Base-by-base conservation (phyloP, 2,113 vertebrate species). In the Zapus hudsonius region DNA sequence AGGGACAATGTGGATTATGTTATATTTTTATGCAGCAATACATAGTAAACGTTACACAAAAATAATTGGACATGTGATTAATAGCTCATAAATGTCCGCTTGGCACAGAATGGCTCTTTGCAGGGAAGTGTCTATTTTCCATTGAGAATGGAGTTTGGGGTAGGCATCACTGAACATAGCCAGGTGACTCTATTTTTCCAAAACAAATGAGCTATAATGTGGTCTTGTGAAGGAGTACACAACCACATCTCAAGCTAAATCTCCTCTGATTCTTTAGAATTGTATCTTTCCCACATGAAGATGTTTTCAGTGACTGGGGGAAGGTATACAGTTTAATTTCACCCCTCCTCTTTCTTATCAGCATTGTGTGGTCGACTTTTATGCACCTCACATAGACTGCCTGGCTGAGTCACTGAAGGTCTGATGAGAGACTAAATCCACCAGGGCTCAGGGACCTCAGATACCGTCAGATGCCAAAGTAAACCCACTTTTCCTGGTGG, bases 21-120 rank as follows among this genome's bases (percentile, higher is more conserved):
- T 86, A 73, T 74, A 57, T 33, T 91, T 89, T 75, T 87, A 73
- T 89, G 67, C 40, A 89, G 80, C 52, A 76, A 72, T 72, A 38
- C 67, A 25, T 81, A 84, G 42, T 84, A 87, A 96, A 84, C 61
- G 19, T 85, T 95, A 94, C 15, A 69, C 11, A 69, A 59, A 95
- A 96, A 83, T 94, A 94, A 92, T 76, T 70, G 73, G 75, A 92
- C 31, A n/a, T 38, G 52, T 94, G 59, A 95, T 92, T 84, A 94
- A 92, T 89, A 93, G 81, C 69, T 92, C 73, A 40, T 91, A 87
- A 75, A 81, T 87, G 36, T n/a, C 57, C 80, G 91, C 55, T 66
- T 83, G 85, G 44, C 52, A 83, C 29, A 75, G 63, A 74, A 40
- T 66, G 70, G 52, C 64, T 64, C 84, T 79, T 94, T 91, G 38